A percentile compares a stretch with the other conserved stretches of the same genome.
phyloP scores from a whole-genome alignment of 2,797 vertebrate species.

The Esox masquinongy region DNA sequence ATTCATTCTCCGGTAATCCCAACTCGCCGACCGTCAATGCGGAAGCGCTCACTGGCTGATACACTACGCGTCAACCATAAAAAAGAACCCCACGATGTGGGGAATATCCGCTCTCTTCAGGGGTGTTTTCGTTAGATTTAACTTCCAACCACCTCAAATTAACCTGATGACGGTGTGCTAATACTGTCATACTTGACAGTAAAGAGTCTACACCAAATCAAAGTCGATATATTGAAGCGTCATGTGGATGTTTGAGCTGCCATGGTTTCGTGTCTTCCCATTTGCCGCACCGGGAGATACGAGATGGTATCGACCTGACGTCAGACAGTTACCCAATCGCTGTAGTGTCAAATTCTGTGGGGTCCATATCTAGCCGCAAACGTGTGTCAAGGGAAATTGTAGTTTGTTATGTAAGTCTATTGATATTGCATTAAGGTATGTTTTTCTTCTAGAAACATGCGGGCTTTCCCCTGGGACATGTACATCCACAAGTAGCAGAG shows the following conservation, averaged over 20 bases:
- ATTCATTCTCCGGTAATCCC: slow-evolving; percentile 70
- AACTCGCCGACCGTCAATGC: slow-evolving; percentile 44
- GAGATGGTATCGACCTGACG: slow-evolving; percentile 57
- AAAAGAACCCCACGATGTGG: neutral
- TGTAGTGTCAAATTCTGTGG: neutral
- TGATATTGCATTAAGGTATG: too few species aligned
- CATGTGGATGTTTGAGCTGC: neutral
- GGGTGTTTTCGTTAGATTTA: slow-evolving; percentile 8
- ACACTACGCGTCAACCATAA: slow-evolving; percentile 6
- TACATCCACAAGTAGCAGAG: too few species aligned
- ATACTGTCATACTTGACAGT: neutral
- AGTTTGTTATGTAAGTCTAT: too few species aligned
- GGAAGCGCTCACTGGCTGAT: slow-evolving; percentile 53
- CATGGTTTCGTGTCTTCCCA: neutral
- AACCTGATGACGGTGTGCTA: neutral
- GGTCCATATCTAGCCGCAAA: neutral
- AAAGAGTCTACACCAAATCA: rapidly evolving
- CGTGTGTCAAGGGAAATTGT: neutral
- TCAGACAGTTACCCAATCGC: slow-evolving; percentile 12
- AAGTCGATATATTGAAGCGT: rapidly evolving
- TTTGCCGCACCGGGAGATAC: neutral
- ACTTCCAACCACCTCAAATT: neutral
- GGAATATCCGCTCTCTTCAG: neutral
- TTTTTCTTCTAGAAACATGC: too few species aligned
- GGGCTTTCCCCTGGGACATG: too few species aligned